These are phyloP conservation scores for Pachliopta kotzebuea DNA, from an alignment of 2,888 invertebrate genomes.

Conservation along the genomic window DNA sequence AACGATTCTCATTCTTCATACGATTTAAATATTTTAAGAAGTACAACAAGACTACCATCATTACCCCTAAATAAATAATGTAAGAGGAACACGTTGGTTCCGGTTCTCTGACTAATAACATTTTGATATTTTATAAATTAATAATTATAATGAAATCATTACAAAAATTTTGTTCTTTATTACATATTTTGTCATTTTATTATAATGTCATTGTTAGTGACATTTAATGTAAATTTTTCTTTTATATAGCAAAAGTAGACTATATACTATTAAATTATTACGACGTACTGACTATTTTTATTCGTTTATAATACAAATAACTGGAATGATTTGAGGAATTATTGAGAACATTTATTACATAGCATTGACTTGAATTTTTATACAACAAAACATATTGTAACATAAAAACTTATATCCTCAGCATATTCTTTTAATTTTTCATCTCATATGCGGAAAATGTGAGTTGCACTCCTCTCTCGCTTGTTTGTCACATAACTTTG, in stretches of 20 bases:
- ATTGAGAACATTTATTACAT: no score
- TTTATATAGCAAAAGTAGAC: conserved; percentile 2
- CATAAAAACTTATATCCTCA: conserved; percentile 11
- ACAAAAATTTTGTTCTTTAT: not conserved
- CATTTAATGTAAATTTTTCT: conserved; percentile 9
- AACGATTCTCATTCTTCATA: conserved; percentile 7
- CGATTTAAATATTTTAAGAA: conserved; percentile 22
- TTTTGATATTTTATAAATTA: not conserved
- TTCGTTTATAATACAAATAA: no score
- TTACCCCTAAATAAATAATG: conserved; percentile 18
- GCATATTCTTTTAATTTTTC: conserved; percentile 11
- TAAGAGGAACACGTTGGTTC: conserved; percentile 15
- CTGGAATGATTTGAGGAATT: no score
- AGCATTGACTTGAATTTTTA: no score
- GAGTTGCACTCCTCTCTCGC: conserved; percentile 14
- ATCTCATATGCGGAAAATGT: conserved; percentile 23
- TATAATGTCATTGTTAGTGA: conserved; percentile 10
- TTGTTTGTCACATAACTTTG: conserved; percentile 35
- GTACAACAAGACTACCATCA: conserved; percentile 21
- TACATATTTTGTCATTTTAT: conserved; percentile 2
- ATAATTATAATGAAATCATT: not conserved
- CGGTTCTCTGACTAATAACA: conserved; percentile 24
- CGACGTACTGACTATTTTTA: no score
- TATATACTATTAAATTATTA: no score
- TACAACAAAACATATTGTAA: not conserved